These are phyloP conservation scores for Poeciliopsis presidionis DNA, from an alignment of 2,797 vertebrate species.

Conservation along the genomic window DNA sequence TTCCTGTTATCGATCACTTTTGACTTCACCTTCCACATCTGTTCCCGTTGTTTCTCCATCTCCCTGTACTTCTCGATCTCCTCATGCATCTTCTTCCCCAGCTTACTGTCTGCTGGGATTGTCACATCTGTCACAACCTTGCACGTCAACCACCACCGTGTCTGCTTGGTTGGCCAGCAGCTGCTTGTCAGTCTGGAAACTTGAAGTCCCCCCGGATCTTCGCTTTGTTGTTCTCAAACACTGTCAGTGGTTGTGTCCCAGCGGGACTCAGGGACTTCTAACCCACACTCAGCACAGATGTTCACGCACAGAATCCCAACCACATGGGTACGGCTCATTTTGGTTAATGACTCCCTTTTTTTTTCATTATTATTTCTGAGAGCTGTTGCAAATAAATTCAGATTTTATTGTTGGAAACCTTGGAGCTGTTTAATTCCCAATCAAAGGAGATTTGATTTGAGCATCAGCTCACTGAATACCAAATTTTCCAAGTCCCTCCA, in stretches of 20 bases:
- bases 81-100: slow-evolving; percentile 11
- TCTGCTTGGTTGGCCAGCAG: slow-evolving; percentile 34
- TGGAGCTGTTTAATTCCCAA: not conserved
- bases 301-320: not conserved
- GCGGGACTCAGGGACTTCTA: slow-evolving; percentile 15
- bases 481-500: not conserved
- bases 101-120: slow-evolving; percentile 25
- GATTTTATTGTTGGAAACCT: not conserved
- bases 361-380: not conserved
- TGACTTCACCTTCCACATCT: slow-evolving; percentile 14
- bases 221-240: slow-evolving; percentile 25
- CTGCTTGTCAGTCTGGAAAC: slow-evolving; percentile 36
- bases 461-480: not conserved
- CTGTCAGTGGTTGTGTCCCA: slow-evolving; percentile 18
- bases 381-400: not conserved
- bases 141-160: slow-evolving; percentile 19
- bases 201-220: slow-evolving; percentile 25
- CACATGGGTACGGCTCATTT: slow-evolving; percentile 6
- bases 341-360: slow-evolving; percentile 7
- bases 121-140: slow-evolving; percentile 33
- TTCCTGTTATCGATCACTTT: slow-evolving; percentile 11
- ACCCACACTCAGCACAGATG: slow-evolving; percentile 21
- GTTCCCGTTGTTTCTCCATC: slow-evolving; percentile 5
- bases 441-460: slow-evolving; percentile 1
- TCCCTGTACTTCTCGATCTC: slow-evolving; percentile 11